A percentile compares a stretch with the other conserved stretches of the same genome.
Evolutionary conservation across 2,113 vertebrate genomes (phyloP).

Genomic region (Cyphomyrus discorhynchus): DNA sequence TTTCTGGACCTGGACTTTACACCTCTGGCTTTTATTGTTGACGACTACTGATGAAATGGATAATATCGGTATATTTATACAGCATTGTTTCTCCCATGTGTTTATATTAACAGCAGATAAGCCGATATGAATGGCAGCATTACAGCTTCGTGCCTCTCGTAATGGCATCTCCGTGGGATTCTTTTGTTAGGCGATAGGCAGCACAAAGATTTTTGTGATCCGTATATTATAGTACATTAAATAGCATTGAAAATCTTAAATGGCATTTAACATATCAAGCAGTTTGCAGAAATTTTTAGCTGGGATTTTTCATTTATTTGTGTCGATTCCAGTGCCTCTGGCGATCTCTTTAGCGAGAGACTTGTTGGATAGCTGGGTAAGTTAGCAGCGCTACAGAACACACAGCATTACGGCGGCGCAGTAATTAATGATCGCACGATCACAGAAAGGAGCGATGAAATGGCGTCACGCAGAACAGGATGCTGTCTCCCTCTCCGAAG

Average conservation of each 20-base stretch:
- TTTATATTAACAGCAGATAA: not conserved
- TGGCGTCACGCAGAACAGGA: not conserved
- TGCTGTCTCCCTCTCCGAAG: not conserved
- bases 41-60: not conserved
- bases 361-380: not conserved
- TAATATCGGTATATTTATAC: not conserved
- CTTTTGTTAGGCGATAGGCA: not conserved
- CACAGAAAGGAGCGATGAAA: not conserved
- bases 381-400: not conserved
- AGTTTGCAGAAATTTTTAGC: not conserved
- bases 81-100: not conserved
- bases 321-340: not conserved
- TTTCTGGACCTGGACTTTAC: not conserved
- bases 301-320: not conserved
- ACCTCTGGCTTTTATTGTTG: not conserved
- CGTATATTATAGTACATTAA: not conserved
- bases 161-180: not conserved
- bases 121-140: not conserved
- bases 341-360: not conserved
- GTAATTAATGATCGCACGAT: not conserved
- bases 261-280: not conserved
- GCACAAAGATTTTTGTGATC: not conserved
- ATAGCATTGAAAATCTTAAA: not conserved
- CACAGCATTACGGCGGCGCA: not conserved
- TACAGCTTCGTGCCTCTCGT: not conserved